These are phyloP conservation scores for Emberiza fucata DNA, from an alignment of 2,113 vertebrate genomes.

Conservation along the genomic window DNA sequence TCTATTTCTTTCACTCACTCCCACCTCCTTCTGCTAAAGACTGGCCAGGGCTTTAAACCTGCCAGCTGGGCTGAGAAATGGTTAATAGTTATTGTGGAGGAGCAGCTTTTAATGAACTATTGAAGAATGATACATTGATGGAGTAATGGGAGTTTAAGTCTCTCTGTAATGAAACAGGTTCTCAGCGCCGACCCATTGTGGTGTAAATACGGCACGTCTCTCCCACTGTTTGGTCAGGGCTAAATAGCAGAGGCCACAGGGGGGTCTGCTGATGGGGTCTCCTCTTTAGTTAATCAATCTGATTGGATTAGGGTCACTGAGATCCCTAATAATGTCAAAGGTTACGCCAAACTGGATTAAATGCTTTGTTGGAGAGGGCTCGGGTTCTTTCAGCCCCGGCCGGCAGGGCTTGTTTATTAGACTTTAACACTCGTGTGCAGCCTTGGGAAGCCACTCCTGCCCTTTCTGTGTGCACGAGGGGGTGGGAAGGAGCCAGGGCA, in stretches of 20 bases:
- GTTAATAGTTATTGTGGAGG: constrained; percentile 73
- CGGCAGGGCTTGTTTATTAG: constrained; percentile 67
- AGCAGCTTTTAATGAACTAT: constrained; percentile 87
- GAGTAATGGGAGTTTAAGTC: constrained; percentile 81
- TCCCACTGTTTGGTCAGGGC: constrained; percentile 74
- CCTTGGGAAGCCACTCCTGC: constrained; percentile 10
- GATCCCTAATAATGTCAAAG: constrained; percentile 93
- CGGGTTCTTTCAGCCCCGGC: constrained; percentile 43
- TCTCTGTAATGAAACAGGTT: constrained; percentile 84
- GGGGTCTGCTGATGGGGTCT: constrained; percentile 73
- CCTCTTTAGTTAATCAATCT: constrained; percentile 91
- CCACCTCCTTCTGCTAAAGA: constrained; percentile 52
- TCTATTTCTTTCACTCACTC: constrained; percentile 46
- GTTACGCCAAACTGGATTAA: constrained; percentile 87
- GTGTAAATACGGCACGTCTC: constrained; percentile 79
- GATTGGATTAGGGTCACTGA: constrained; percentile 97
- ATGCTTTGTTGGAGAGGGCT: constrained; percentile 81
- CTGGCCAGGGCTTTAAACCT: constrained; percentile 64
- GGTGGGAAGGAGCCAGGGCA: background rate
- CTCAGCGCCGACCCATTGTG: constrained; percentile 80
- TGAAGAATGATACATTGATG: constrained; percentile 77
- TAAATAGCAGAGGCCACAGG: constrained; percentile 74
- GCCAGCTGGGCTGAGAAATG: constrained; percentile 74
- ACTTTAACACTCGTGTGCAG: constrained; percentile 51
- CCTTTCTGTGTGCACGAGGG: background rate